A percentile compares a stretch with the other conserved stretches of the same genome.
Evolutionary conservation across 2,113 vertebrate species (phyloP).

Genomic region (Apteryx owenii): DNA sequence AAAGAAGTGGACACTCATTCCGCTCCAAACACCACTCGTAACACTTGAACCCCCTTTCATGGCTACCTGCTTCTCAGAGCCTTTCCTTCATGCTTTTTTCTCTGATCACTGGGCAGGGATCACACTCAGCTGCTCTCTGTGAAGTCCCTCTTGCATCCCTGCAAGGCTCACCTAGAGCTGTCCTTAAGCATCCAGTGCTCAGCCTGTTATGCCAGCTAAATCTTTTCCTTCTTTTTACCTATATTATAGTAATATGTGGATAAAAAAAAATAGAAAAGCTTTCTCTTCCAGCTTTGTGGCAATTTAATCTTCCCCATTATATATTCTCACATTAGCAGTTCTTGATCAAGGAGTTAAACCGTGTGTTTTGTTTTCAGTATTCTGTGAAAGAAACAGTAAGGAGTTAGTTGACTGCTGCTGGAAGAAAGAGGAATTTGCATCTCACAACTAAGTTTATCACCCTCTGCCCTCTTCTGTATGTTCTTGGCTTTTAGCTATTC

Average conservation of each 20-base stretch:
- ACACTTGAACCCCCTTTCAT: background rate
- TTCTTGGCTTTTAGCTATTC: background rate
- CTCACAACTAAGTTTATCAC: background rate
- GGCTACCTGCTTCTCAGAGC: background rate
- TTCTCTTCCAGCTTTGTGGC: background rate
- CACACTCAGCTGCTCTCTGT: background rate
- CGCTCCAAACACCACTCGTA: background rate
- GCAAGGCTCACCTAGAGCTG: background rate
- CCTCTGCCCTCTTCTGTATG: background rate
- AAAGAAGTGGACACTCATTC: background rate
- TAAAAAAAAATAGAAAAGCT: background rate
- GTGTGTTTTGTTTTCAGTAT: slow-evolving; percentile 32
- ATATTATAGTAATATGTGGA: background rate
- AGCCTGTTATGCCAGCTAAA: background rate
- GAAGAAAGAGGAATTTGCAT: slow-evolving; percentile 1
- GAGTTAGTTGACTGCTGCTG: background rate
- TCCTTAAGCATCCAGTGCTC: background rate
- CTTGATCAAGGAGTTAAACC: slow-evolving; percentile 27
- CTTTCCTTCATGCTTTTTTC: background rate
- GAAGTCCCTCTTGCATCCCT: background rate
- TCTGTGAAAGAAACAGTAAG: background rate
- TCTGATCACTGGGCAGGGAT: background rate
- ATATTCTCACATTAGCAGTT: background rate
- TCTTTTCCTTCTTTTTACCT: background rate
- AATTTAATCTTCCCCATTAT: background rate